phyloP scores from a whole-genome alignment of 2,797 vertebrate genomes.

The Enteromius fasciolatus region DNA sequence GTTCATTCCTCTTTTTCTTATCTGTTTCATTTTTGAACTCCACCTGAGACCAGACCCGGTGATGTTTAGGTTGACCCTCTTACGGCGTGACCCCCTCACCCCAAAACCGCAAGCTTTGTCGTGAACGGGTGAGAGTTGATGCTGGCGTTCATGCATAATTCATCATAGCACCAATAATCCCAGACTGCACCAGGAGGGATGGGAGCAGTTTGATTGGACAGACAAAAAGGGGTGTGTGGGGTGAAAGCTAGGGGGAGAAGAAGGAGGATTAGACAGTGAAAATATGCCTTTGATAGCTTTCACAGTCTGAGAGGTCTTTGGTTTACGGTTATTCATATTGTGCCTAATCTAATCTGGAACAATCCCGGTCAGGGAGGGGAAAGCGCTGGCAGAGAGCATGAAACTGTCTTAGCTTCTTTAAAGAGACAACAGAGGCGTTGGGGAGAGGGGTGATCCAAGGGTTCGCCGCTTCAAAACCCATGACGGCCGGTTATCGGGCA shows the following conservation, averaged over 20 bases:
- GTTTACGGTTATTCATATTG: conserved; percentile 82
- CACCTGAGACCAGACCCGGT: conserved; percentile 23
- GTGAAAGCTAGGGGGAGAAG: conserved; percentile 61
- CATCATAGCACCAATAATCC: conserved; percentile 83
- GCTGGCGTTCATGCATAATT: conserved; percentile 81
- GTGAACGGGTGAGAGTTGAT: conserved; percentile 32
- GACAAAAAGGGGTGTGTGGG: conserved; percentile 76
- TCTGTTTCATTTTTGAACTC: conserved; percentile 15
- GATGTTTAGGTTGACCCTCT: conserved; percentile 35
- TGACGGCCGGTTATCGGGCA: background rate
- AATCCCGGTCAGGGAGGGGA: conserved; percentile 58
- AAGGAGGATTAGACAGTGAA: conserved; percentile 78
- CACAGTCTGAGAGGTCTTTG: conserved; percentile 80
- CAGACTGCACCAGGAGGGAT: conserved; percentile 64
- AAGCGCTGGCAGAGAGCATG: conserved; percentile 60
- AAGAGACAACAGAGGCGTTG: conserved; percentile 65
- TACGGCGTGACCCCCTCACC: conserved; percentile 23
- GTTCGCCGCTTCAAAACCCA: background rate
- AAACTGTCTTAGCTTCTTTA: conserved; percentile 45
- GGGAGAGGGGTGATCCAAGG: conserved; percentile 34
- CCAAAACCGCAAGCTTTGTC: conserved; percentile 19
- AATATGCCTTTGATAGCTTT: conserved; percentile 85
- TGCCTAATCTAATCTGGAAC: conserved; percentile 77
- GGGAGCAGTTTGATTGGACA: conserved; percentile 75
- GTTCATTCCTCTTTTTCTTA: conserved; percentile 35